A percentile compares a stretch with the other conserved stretches of the same genome.
These are phyloP conservation scores for Catocala fraxini DNA, from an alignment of 2,888 invertebrate genomes.

Conservation along the genomic window DNA sequence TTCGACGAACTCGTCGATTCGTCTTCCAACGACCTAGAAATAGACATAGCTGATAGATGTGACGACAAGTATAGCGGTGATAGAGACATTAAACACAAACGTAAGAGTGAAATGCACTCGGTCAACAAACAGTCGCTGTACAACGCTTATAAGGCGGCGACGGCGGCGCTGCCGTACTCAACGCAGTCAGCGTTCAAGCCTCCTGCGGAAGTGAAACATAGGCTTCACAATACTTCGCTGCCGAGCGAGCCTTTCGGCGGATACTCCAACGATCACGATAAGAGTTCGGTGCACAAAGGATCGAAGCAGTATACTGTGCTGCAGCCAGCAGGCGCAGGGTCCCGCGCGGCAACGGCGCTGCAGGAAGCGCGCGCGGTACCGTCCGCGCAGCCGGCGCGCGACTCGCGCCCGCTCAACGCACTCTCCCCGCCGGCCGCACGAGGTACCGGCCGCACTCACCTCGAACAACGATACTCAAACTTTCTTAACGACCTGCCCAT, in stretches of 20 bases:
- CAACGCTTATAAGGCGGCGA: constrained; percentile 85
- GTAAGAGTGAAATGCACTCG: constrained; percentile 82
- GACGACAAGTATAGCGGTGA: constrained; percentile 89
- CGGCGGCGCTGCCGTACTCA: constrained; percentile 89
- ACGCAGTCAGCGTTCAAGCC: constrained; percentile 94
- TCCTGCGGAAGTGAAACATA: constrained; percentile 90
- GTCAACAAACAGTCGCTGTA: constrained; percentile 86
- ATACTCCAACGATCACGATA: constrained; percentile 88
- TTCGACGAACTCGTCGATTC: constrained; percentile 93
- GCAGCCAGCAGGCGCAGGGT: constrained; percentile 94
- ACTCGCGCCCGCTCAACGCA: constrained; percentile 80
- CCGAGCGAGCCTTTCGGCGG: constrained; percentile 92
- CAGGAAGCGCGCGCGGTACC: constrained; percentile 90
- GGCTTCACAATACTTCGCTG: constrained; percentile 72
- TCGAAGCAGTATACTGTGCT: constrained; percentile 95
- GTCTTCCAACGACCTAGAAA: constrained; percentile 93
- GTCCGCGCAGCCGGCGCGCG: constrained; percentile 83
- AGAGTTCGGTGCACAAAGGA: constrained; percentile 72
- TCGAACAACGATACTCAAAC: constrained; percentile 76
- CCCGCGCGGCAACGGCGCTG: constrained; percentile 93
- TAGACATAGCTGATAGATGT: constrained; percentile 92
- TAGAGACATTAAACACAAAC: constrained; percentile 81
- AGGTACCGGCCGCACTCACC: constrained; percentile 87
- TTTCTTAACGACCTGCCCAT: constrained; percentile 82
- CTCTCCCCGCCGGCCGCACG: constrained; percentile 93